Base-by-base conservation (phyloP, 1,140 invertebrate genomes). In the Anadara kagoshimensis region DNA sequence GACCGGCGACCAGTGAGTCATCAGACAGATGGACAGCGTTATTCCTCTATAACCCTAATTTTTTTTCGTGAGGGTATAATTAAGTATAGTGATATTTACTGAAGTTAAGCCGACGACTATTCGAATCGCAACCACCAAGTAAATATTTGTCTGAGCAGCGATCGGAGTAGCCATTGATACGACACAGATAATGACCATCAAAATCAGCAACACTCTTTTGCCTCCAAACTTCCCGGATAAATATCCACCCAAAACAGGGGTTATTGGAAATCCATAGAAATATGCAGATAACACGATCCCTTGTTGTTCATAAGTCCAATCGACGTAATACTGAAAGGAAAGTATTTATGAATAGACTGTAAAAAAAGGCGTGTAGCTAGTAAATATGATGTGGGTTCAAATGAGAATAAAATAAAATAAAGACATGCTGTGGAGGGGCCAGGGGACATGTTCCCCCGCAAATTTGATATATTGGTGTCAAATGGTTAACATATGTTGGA, bases 221-320 rank as follows among this genome's bases (percentile, higher is more conserved):
- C 77, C 76, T 44, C 88, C 85, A 73, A 83, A 86, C 51, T 72
- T 76, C 11, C 94, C 93, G 0, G 94, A 94, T n/a, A 94, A 75
- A 94, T 93, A 88, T 1, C 85, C 85, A 8, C 94, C 94, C 0
- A 96, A 94, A 43, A 96, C 88, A 87, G 96, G 93, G 92, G 93
- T 77, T 90, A 93, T 10, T 90, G 92, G 90, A 83, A 93, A 94
- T 0, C 93, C 93, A 90, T 93, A 94, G 78, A 96, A 97, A 90
- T 96, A 97, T 0, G 95, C 94, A 80, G 94, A 94, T 26, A 97
- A 87, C 24, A 97, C 92, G n/a, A 94, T 86, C 1, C 95, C 95
- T 89, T 94, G 94, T 18, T 93, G 92, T 82, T 92, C 92, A 0
- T 92, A 92, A 80, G 93, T 92, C 95, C 95, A 97, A 24, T 64